Evolutionary conservation across 2,888 invertebrate species (phyloP), one percentile per base, ranked within the genome.

Genomic region (Oxytorus armatus): DNA sequence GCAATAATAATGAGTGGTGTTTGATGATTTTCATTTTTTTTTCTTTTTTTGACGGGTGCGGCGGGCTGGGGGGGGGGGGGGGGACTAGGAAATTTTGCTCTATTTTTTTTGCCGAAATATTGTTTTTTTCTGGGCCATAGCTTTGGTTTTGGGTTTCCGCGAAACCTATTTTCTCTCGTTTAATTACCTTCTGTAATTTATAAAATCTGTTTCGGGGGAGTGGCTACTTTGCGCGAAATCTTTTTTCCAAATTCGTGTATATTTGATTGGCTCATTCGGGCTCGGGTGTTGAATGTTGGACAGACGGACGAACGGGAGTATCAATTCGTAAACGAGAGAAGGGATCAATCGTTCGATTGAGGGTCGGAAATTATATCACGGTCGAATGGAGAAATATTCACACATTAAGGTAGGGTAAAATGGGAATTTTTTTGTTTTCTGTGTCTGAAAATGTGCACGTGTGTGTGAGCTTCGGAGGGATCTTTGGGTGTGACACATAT

Each of bases 1-100:
- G 82, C 82, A 84, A 79, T 81, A 82, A 84, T 75, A 81, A 81
- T 80, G 82, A 55, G 18, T 70, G 74, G 55, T 73, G 68, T 42
- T 66, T 36, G 80, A 77, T 77, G 73, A 44, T 72, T 66, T 55
- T 75, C 51, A 68, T 42, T 61, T 55, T 55, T 66, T 55, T 33
- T 8, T 18, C 23, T 70, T 61, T 70, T 3, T 49, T 53, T 69
- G 11, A n/a, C n/a, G n/a, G n/a, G n/a, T n/a, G n/a, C n/a, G n/a
- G n/a, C n/a, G n/a, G 33, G 3, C 59, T 59, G 57, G 16, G 33
- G 11, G n/a, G 1, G 23, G 18, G 10, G 53, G 7, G 16, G 44
- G 44, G 36, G 3, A 36, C 10, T 8, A 10, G 36, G 36, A 36
- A 36, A 36, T 4, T 36, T 36, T 36, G 36, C 4, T 36, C 10